Percentiles rank a stretch among this genome's conserved stretches.
These are phyloP conservation scores for Thymelicus lineola DNA, from an alignment of 2,888 invertebrate species.

Conservation along the genomic window DNA sequence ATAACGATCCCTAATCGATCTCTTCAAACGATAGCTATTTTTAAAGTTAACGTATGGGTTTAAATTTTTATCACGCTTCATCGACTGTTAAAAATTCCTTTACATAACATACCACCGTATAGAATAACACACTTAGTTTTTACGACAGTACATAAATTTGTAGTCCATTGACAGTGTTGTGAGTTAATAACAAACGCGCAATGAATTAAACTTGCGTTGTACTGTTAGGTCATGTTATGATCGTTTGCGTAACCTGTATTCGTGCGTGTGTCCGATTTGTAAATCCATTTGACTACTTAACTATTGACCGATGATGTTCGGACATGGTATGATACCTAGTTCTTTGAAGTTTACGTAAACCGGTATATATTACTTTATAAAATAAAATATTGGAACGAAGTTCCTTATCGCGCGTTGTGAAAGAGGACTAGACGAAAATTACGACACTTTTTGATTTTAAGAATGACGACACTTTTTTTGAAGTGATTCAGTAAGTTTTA, in stretches of 20 bases:
- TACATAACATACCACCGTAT: constrained; percentile 50
- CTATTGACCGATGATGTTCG: constrained; percentile 43
- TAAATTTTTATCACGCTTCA: constrained; percentile 32
- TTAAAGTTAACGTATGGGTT: constrained; percentile 4
- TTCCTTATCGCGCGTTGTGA: too few species aligned
- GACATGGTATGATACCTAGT: constrained; percentile 39
- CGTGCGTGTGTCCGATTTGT: constrained; percentile 16
- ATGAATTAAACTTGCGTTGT: constrained; percentile 23
- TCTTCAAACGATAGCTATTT: constrained; percentile 23
- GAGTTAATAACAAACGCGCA: constrained; percentile 19
- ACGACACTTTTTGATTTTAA: too few species aligned
- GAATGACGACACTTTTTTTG: too few species aligned
- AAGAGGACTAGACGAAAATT: too few species aligned
- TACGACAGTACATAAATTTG: constrained; percentile 23
- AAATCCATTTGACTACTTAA: constrained; percentile 24
- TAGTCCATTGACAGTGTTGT: constrained; percentile 31
- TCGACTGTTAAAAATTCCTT: constrained; percentile 28
- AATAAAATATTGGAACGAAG: too few species aligned
- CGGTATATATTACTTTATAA: too few species aligned
- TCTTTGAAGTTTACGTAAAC: constrained; percentile 6
- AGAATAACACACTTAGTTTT: constrained; percentile 33
- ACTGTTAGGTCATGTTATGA: constrained; percentile 24
- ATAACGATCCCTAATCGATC: background rate
- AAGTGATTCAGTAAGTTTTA: too few species aligned
- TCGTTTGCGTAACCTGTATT: constrained; percentile 20